Evolutionary conservation across 2,113 vertebrate species (phyloP).

Genomic region (Pleuronectes platessa): DNA sequence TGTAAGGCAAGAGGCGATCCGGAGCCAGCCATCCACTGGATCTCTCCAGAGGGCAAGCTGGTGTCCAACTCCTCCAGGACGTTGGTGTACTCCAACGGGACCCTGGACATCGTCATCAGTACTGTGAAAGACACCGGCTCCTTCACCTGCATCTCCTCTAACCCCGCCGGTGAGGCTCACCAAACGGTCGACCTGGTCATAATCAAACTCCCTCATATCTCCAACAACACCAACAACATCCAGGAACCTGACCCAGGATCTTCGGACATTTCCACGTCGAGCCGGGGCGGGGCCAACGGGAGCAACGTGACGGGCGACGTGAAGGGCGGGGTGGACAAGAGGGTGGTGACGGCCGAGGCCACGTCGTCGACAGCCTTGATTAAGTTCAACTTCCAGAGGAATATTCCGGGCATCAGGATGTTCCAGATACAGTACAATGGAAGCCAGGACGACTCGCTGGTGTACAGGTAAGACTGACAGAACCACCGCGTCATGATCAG

Average conservation of each 20-base stretch:
- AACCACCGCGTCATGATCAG: background rate
- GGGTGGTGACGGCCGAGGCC: constrained; percentile 95
- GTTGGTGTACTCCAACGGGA: constrained; percentile 92
- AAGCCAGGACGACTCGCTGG: constrained; percentile 97
- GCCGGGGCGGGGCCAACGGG: constrained; percentile 91
- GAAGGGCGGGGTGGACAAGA: constrained; percentile 90
- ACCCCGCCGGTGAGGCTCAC: constrained; percentile 95
- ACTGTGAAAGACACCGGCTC: constrained; percentile 97
- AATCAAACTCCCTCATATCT: constrained; percentile 96
- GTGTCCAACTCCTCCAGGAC: constrained; percentile 95
- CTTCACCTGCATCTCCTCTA: constrained; percentile 98
- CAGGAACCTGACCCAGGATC: constrained; percentile 96
- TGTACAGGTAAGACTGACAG: constrained; percentile 92
- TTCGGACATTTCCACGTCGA: constrained; percentile 97
- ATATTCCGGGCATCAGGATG: constrained; percentile 98
- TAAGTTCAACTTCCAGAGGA: constrained; percentile 99
- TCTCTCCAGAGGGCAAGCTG: constrained; percentile 95
- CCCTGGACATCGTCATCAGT: constrained; percentile 95
- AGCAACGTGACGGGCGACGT: constrained; percentile 92
- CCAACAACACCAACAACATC: constrained; percentile 98
- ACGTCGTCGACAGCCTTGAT: constrained; percentile 94
- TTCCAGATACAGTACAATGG: constrained; percentile 99
- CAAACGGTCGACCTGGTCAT: constrained; percentile 92
- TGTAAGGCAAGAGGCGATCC: constrained; percentile 98
- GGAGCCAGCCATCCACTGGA: constrained; percentile 97